These are phyloP conservation scores for Sanderia malayensis DNA, from an alignment of 30 jellyfish, hydroid and myxozoan species.

Conservation along the genomic window DNA sequence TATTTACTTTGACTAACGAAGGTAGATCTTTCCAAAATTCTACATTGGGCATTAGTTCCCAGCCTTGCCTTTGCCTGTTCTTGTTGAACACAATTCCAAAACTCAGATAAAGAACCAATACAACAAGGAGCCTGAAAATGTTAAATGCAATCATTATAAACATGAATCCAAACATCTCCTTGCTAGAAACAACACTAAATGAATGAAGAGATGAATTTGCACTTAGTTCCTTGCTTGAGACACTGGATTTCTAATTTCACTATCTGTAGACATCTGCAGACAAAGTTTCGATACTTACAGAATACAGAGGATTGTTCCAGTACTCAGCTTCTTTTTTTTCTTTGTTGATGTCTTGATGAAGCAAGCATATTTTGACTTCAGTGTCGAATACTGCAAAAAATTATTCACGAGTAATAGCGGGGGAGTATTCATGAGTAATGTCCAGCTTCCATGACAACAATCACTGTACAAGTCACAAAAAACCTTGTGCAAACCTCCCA, in stretches of 20 bases:
- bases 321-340: conserved; percentile 16
- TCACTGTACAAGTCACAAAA: not conserved
- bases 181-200: not conserved
- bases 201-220: not conserved
- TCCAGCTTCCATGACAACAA: not conserved
- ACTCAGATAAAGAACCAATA: conserved; percentile 23
- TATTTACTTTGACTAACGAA: conserved; percentile 42
- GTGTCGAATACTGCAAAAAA: conserved; percentile 17
- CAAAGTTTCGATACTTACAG: conserved; percentile 14
- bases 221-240: not conserved
- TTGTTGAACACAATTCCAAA: conserved; percentile 47
- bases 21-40: conserved; percentile 48
- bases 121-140: conserved; percentile 36
- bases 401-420: not conserved
- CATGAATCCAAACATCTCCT: not conserved
- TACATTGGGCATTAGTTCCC: conserved; percentile 36
- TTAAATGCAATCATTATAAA: not conserved
- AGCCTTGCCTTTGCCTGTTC: conserved; percentile 29
- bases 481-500: not conserved
- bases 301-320: conserved; percentile 35
- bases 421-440: not conserved
- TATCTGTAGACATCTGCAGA: too few species aligned
- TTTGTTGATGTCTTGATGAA: not conserved
- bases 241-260: too few species aligned
- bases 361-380: conserved; percentile 40